phyloP scores from a whole-genome alignment of 1,140 invertebrate genomes.

The Spodoptera litura region DNA sequence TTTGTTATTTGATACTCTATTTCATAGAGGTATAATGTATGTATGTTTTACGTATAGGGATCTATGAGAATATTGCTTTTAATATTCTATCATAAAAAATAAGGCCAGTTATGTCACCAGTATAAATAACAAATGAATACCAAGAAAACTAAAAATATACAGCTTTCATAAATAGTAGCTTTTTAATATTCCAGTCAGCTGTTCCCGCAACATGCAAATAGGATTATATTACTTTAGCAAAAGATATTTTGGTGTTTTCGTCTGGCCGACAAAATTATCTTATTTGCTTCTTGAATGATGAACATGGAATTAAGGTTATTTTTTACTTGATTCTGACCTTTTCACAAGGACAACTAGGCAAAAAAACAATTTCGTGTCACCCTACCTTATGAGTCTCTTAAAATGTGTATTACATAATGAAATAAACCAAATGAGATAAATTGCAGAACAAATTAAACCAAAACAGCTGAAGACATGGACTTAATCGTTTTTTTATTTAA shows the following conservation, averaged over 20 bases:
- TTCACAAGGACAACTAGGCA: too few relatives aligned
- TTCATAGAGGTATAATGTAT: too few relatives aligned
- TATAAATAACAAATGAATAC: neutral
- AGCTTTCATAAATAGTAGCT: constrained; percentile 15
- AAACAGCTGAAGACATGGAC: too few relatives aligned
- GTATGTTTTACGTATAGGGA: neutral
- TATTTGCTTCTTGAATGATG: constrained; percentile 39
- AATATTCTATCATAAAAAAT: neutral
- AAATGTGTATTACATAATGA: too few relatives aligned
- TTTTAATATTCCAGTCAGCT: constrained; percentile 24
- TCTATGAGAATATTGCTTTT: neutral
- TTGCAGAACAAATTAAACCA: too few relatives aligned
- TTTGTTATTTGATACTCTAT: too few relatives aligned
- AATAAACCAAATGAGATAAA: too few relatives aligned
- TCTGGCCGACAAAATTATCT: constrained; percentile 22
- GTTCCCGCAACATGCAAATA: constrained; percentile 49
- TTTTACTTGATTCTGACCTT: constrained; percentile 29
- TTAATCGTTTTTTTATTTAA: too few relatives aligned
- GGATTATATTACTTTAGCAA: constrained; percentile 52
- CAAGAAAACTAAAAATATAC: constrained; percentile 10
- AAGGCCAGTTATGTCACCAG: neutral
- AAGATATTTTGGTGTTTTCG: constrained; percentile 44
- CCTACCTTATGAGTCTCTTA: too few relatives aligned
- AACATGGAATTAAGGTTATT: constrained; percentile 19
- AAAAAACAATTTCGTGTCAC: too few relatives aligned